Evolutionary conservation across 2,113 vertebrate genomes (phyloP).

Genomic region (Piprites chloris): DNA sequence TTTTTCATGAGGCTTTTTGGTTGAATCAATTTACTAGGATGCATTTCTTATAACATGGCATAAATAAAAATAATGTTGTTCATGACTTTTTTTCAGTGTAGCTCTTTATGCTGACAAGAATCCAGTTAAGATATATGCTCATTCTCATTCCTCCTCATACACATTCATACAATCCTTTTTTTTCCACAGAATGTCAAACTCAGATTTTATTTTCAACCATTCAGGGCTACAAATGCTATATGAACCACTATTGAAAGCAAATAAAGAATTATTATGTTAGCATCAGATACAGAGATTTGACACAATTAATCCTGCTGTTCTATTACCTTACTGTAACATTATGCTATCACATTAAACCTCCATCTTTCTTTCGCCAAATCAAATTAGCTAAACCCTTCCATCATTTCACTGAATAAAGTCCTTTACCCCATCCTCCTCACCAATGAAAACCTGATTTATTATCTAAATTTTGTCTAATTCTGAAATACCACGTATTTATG

Average conservation of each 20-base stretch:
- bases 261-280: background rate
- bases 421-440: background rate
- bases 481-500: background rate
- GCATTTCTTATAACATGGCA: background rate
- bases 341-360: background rate
- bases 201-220: background rate
- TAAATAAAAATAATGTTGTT: background rate
- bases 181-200: background rate
- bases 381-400: background rate
- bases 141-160: background rate
- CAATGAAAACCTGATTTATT: background rate
- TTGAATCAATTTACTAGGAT: background rate
- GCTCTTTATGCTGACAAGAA: background rate
- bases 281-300: constrained; percentile 17
- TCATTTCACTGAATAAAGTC: background rate
- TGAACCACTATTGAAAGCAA: background rate
- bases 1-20: background rate
- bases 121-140: background rate
- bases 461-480: background rate
- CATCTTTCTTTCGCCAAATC: background rate
- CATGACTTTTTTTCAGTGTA: background rate
- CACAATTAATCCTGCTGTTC: background rate
- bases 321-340: background rate
- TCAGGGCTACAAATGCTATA: background rate
- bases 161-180: background rate